Percentiles rank a stretch among this genome's conserved stretches.
Evolutionary conservation across 2,797 vertebrate genomes (phyloP).

Genomic region (Acanthurus tractus): DNA sequence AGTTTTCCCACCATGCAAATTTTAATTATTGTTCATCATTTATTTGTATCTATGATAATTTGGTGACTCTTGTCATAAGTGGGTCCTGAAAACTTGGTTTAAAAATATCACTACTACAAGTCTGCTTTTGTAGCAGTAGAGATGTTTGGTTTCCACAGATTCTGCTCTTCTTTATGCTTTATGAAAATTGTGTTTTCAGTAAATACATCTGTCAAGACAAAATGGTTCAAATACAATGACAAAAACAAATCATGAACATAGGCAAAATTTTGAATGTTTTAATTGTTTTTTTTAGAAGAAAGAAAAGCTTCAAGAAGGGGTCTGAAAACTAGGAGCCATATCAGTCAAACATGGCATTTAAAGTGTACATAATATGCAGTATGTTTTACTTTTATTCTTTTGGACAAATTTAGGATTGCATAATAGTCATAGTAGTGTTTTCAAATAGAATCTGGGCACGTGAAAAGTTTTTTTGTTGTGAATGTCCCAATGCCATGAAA

Average conservation of each 20-base stretch:
- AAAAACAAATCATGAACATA: not conserved
- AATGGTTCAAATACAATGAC: too few relatives aligned
- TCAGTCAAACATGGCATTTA: not conserved
- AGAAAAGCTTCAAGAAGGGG: not conserved
- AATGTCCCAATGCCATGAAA: not conserved
- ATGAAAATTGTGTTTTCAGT: too few relatives aligned
- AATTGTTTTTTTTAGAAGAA: not conserved
- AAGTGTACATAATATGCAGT: not conserved
- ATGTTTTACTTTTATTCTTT: not conserved
- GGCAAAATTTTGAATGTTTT: not conserved
- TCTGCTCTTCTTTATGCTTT: not conserved
- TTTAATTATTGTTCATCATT: not conserved
- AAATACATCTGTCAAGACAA: too few relatives aligned
- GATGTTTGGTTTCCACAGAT: not conserved
- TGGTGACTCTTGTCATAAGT: not conserved
- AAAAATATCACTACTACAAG: too few relatives aligned
- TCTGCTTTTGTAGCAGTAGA: not conserved
- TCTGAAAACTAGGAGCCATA: not conserved
- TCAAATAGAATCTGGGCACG: conserved; percentile 66
- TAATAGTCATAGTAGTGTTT: conserved; percentile 24
- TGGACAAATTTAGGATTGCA: conserved; percentile 24
- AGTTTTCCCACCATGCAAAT: not conserved
- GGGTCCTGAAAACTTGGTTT: too few relatives aligned
- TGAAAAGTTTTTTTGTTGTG: not conserved
- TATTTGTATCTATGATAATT: not conserved